These are phyloP conservation scores for Trochalopteron elliotii DNA, from an alignment of 2,113 vertebrate species.

Conservation along the genomic window DNA sequence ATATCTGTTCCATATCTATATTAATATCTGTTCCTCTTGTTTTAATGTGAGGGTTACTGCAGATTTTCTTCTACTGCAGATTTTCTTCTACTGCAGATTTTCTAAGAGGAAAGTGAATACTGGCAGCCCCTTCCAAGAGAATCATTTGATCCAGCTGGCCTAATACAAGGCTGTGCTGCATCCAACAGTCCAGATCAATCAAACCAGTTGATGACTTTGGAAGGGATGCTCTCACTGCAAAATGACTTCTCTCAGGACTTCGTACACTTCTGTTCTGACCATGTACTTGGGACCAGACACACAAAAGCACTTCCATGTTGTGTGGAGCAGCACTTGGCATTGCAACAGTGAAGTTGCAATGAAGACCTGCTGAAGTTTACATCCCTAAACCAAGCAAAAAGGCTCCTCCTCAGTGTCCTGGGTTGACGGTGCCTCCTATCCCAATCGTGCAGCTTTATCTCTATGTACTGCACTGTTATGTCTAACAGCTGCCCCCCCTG, in stretches of 20 bases:
- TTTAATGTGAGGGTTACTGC: not conserved
- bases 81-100: not conserved
- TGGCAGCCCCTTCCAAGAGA: slow-evolving; percentile 8
- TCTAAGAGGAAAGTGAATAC: not conserved
- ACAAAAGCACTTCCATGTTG: not conserved
- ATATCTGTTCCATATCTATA: not conserved
- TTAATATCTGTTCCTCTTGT: not conserved
- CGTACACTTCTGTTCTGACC: not conserved
- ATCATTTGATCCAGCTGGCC: slow-evolving; percentile 3
- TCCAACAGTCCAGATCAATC: not conserved
- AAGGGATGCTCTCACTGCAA: not conserved
- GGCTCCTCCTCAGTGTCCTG: not conserved
- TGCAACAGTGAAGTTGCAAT: not conserved
- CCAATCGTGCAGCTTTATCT: too few relatives aligned
- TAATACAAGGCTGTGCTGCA: not conserved
- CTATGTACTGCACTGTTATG: too few relatives aligned
- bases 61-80: not conserved
- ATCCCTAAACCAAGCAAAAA: not conserved
- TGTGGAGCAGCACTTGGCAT: not conserved
- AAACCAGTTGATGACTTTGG: not conserved
- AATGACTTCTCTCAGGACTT: not conserved
- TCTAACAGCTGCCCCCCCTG: too few relatives aligned
- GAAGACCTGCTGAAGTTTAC: not conserved
- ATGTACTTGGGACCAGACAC: not conserved
- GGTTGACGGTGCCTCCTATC: too few relatives aligned